phyloP scores from a whole-genome alignment of 64 coral and sea anemone genomes.

The Actinia tenebrosa region DNA sequence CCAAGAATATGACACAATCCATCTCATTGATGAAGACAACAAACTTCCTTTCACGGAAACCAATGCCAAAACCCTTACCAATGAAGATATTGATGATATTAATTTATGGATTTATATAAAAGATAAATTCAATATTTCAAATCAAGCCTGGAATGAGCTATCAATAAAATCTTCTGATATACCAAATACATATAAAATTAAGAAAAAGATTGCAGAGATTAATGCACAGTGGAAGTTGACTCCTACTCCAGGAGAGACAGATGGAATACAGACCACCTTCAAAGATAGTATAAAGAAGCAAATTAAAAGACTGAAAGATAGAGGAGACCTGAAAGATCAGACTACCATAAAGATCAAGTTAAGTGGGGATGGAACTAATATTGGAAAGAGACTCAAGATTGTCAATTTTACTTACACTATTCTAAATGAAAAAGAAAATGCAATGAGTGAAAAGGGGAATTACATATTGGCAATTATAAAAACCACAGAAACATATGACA shows the following conservation, averaged over 20 bases:
- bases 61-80: constrained; percentile 4
- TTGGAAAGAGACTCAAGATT: constrained; percentile 47
- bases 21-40: constrained; percentile 27
- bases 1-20: constrained; percentile 42
- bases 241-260: constrained; percentile 53
- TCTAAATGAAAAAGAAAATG: constrained; percentile 47
- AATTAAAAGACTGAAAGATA: constrained; percentile 27
- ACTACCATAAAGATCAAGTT: constrained; percentile 27
- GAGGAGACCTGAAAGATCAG: constrained; percentile 13
- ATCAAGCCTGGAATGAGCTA: constrained; percentile 61
- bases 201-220: constrained; percentile 1
- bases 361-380: constrained; percentile 54
- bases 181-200: constrained; percentile 36
- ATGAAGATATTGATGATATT: constrained; percentile 53
- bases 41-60: not conserved
- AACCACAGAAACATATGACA: constrained; percentile 42
- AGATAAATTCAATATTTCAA: constrained; percentile 60
- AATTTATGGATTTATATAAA: constrained; percentile 66
- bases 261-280: constrained; percentile 32
- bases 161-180: constrained; percentile 45
- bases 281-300: constrained; percentile 49
- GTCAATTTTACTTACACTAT: constrained; percentile 48
- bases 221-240: constrained; percentile 47
- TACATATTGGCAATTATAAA: constrained; percentile 54
- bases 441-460: constrained; percentile 53